phyloP scores from a whole-genome alignment of 1,140 invertebrate species.

The Drosophila ironensis region DNA sequence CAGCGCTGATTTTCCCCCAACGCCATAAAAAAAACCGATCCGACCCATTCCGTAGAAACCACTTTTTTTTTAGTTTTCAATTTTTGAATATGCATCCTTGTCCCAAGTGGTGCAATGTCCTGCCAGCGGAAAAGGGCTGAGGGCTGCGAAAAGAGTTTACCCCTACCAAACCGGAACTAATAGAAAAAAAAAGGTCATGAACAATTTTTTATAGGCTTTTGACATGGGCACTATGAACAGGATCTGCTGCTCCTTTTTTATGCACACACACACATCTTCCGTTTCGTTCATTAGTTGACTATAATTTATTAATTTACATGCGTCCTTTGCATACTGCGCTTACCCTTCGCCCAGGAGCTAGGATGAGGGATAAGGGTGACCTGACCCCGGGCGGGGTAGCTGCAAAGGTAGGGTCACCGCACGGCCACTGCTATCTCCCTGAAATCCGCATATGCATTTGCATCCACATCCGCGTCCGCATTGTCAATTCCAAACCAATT shows the following conservation, averaged over 20 bases:
- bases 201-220: slow-evolving; percentile 73
- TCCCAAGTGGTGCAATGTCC: slow-evolving; percentile 66
- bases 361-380: slow-evolving; percentile 23
- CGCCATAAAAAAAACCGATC: no score
- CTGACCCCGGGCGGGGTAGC: background rate
- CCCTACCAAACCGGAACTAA: slow-evolving; percentile 76
- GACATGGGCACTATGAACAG: slow-evolving; percentile 44
- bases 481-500: slow-evolving; percentile 45
- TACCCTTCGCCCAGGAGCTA: no score
- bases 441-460: slow-evolving; percentile 18
- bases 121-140: slow-evolving; percentile 28
- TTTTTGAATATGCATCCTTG: slow-evolving; percentile 65
- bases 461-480: slow-evolving; percentile 10
- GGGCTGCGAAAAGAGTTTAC: slow-evolving; percentile 71
- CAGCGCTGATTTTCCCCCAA: background rate
- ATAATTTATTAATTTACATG: slow-evolving; percentile 80
- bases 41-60: no score
- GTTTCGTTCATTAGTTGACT: slow-evolving; percentile 70
- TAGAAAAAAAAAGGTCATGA: slow-evolving; percentile 62
- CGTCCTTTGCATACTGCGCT: slow-evolving; percentile 76
- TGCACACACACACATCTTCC: slow-evolving; percentile 38
- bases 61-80: slow-evolving; percentile 7
- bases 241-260: background rate
- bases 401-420: slow-evolving; percentile 47
- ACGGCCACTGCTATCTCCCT: slow-evolving; percentile 73